Evolutionary conservation across 1,140 invertebrate species (phyloP).

Genomic region (Sycobia sp.): DNA sequence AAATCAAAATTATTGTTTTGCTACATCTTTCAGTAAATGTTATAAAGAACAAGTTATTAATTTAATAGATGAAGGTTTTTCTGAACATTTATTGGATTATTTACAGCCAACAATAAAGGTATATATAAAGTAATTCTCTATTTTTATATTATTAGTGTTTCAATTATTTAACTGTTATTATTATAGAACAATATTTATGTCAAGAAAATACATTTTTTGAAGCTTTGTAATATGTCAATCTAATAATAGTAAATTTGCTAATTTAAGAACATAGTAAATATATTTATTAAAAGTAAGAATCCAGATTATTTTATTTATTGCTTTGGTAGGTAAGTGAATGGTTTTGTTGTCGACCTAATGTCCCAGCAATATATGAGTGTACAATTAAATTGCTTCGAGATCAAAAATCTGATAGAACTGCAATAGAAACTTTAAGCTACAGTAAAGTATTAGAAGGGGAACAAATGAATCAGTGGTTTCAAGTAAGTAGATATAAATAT

Average conservation of each 20-base stretch:
- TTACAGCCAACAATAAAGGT: conserved; percentile 55
- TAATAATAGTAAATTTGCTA: too few species aligned
- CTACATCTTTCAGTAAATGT: conserved; percentile 54
- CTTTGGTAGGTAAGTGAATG: conserved; percentile 51
- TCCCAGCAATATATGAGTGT: conserved; percentile 48
- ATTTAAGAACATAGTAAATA: too few species aligned
- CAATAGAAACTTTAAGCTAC: conserved; percentile 43
- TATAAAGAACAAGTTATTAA: conserved; percentile 55
- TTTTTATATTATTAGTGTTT: not conserved
- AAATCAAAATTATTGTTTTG: conserved; percentile 53
- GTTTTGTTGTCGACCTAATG: conserved; percentile 51
- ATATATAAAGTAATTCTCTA: conserved; percentile 5
- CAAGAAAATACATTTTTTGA: too few species aligned
- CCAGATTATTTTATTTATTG: not conserved
- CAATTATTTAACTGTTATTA: not conserved
- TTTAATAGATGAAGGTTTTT: conserved; percentile 51
- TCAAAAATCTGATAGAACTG: conserved; percentile 28
- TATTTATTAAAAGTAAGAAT: not conserved
- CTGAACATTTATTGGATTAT: conserved; percentile 50
- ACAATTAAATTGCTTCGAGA: conserved; percentile 37
- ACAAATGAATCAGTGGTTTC: conserved; percentile 51
- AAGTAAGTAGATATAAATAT: conserved; percentile 40
- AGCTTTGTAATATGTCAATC: too few species aligned
- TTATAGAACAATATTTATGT: too few species aligned
- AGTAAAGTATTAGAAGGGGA: conserved; percentile 40